These are phyloP conservation scores for Synergus laeviventris DNA, from an alignment of 2,888 invertebrate genomes.

Conservation along the genomic window DNA sequence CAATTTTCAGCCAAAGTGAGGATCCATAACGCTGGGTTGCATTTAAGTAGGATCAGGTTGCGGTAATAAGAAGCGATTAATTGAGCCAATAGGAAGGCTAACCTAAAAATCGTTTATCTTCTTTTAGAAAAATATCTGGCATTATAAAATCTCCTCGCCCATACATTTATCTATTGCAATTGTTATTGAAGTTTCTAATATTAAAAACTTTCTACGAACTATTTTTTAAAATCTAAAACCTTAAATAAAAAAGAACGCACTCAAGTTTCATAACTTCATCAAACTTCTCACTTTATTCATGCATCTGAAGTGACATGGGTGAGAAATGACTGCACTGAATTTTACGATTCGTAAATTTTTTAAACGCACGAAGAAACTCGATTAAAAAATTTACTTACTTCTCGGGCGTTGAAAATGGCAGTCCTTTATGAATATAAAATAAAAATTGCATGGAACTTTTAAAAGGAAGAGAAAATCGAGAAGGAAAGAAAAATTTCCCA, in stretches of 20 bases:
- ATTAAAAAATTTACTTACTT: background rate
- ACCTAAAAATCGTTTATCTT: constrained; percentile 23
- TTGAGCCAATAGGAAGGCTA: constrained; percentile 17
- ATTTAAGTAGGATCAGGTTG: constrained; percentile 25
- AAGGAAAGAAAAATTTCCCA: background rate
- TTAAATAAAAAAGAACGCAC: background rate
- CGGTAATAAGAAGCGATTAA: constrained; percentile 15
- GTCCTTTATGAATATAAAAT: background rate
- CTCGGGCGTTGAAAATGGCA: background rate
- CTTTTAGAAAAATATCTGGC: background rate
- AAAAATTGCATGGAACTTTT: background rate
- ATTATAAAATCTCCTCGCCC: constrained; percentile 1
- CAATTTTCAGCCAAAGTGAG: constrained; percentile 20
- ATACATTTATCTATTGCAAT: background rate
- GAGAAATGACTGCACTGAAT: background rate
- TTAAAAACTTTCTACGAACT: background rate
- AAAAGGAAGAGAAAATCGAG: background rate
- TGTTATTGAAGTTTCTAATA: background rate
- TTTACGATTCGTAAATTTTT: background rate
- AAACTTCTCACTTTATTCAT: no score
- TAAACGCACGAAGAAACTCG: background rate
- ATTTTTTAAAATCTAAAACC: background rate
- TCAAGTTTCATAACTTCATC: background rate
- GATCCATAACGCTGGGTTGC: constrained; percentile 20
- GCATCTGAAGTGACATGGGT: background rate